Base-by-base conservation (phyloP, 1,140 invertebrate genomes). In the Manduca sexta region DNA sequence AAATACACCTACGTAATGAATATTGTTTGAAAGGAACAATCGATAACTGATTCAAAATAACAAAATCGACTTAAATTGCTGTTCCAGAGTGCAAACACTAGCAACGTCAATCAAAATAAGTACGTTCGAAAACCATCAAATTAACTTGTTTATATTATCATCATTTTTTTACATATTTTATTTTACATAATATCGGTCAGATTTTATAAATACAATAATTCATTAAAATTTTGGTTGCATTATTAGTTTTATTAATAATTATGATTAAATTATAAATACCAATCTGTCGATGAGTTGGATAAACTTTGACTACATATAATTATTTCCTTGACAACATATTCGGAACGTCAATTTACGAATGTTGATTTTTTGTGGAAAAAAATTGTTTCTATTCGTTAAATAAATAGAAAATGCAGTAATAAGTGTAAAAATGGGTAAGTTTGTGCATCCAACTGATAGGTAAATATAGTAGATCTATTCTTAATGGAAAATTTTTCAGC, bases 351-450 rank as follows among this genome's bases (percentile, higher is more conserved):
- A 65, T 65, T 70, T 69, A 71, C 55, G 49, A 77, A 70, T 79
- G 74, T 82, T 79, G 70, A 76, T 77, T 77, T 71, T 31, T 70
- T 54, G 58, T 58, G 48, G 45, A 54, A 61, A 65, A 69, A 64
- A 69, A 60, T 39, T 64, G 53, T 68, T 47, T 51, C 39, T 45
- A 43, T 49, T 38, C 33, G 26, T 41, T 43, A 56, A 57, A 69
- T 71, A 66, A 65, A 72, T 59, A 64, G 65, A 70, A 61, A 49
- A 83, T 80, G 71, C 44, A 64, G 2, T 71, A 64, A 60, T 66
- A 51, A 18, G 57, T 34, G 35, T 33, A 35, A 79, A 61, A 52
- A 81, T 81, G 77, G 75, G 79, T 81, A 67, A 61, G 75, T 64
- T 15, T 30, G 11, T 18, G 2, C 15, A 43, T 13, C 18, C 11